Conservation (phyloP, 2,888 invertebrate genomes). For the Camponotus fellah region DNA sequence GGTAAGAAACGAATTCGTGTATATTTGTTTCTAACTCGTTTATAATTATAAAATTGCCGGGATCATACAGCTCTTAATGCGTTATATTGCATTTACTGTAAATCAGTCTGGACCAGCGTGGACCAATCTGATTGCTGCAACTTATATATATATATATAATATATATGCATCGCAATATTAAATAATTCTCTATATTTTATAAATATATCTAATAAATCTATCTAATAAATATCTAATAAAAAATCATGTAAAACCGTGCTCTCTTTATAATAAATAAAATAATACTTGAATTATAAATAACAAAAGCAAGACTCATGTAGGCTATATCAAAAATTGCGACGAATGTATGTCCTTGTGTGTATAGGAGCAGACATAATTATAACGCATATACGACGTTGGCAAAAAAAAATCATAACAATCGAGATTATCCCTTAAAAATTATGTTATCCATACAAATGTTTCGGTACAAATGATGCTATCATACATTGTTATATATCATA, state of each 20-base stretch:
- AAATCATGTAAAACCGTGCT: constrained; percentile 58
- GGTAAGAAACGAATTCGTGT: constrained; percentile 11
- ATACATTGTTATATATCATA: constrained; percentile 61
- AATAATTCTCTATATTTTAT: constrained; percentile 60
- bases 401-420: constrained; percentile 26
- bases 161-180: constrained; percentile 59
- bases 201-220: constrained; percentile 39
- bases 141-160: constrained; percentile 31
- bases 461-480: constrained; percentile 71
- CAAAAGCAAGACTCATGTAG: constrained; percentile 49
- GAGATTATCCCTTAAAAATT: constrained; percentile 59
- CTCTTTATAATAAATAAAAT: constrained; percentile 57
- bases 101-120: constrained; percentile 20
- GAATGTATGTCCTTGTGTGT: constrained; percentile 13
- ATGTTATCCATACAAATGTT: constrained; percentile 64
- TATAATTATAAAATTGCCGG: constrained; percentile 13
- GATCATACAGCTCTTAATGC: background rate
- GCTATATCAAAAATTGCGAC: constrained; percentile 39
- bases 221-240: constrained; percentile 69
- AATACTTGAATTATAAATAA: constrained; percentile 55
- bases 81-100: background rate
- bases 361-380: constrained; percentile 36
- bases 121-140: constrained; percentile 32
- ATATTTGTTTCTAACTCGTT: background rate
- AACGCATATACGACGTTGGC: constrained; percentile 16